These are phyloP conservation scores for Alauda arvensis DNA, from an alignment of 2,797 vertebrate genomes.

Conservation along the genomic window DNA sequence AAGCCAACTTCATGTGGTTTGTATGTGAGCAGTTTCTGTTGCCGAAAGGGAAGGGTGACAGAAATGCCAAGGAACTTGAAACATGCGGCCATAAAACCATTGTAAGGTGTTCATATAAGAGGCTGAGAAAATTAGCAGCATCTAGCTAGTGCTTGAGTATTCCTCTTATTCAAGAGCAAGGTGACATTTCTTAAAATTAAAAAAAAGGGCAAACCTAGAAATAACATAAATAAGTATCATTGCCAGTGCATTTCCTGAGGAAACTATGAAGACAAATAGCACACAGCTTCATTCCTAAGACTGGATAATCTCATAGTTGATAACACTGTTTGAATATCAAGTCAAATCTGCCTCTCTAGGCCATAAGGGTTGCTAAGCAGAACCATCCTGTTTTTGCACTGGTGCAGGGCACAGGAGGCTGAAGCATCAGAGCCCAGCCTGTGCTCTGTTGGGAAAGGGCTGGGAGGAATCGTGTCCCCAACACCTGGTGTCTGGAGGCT, in stretches of 20 bases:
- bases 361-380: not conserved
- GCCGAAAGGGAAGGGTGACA: not conserved
- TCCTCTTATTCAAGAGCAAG: not conserved
- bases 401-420: not conserved
- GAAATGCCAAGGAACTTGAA: not conserved
- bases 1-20: not conserved
- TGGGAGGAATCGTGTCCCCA: not conserved
- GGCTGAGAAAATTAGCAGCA: not conserved
- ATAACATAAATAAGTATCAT: not conserved
- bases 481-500: constrained; percentile 28
- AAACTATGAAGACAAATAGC: not conserved
- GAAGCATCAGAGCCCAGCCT: not conserved
- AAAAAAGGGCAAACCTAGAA: not conserved
- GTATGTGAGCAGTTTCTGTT: not conserved
- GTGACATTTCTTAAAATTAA: not conserved
- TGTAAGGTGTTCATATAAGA: not conserved
- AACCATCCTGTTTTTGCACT: not conserved
- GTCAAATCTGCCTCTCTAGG: not conserved
- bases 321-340: not conserved
- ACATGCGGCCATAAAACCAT: not conserved
- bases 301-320: not conserved
- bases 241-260: not conserved
- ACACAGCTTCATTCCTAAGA: not conserved
- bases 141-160: not conserved
- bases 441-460: not conserved